Conservation (phyloP, 2,113 vertebrate species). For the Scomber colias region DNA sequence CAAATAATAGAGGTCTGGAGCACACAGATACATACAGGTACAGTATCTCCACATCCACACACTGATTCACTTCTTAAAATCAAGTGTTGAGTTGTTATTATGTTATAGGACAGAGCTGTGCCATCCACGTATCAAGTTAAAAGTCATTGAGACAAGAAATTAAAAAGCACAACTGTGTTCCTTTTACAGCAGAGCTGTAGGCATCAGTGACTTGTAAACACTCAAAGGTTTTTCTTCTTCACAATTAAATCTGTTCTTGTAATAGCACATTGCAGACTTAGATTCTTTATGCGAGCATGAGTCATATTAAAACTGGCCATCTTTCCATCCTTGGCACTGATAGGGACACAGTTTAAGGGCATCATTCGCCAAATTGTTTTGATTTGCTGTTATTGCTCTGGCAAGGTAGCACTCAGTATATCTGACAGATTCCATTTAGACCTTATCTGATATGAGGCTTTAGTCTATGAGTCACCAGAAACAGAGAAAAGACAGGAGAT, state of each 20-base stretch:
- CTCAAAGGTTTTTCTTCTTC: slow-evolving; percentile 40
- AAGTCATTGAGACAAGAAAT: slow-evolving; percentile 24
- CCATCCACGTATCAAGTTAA: slow-evolving; percentile 25
- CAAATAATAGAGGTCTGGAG: slow-evolving; percentile 63
- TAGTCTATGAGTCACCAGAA: slow-evolving; percentile 62
- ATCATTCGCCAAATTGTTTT: slow-evolving; percentile 66
- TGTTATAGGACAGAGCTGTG: slow-evolving; percentile 5
- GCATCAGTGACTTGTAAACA: slow-evolving; percentile 4
- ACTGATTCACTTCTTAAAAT: slow-evolving; percentile 7
- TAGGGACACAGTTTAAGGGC: slow-evolving; percentile 65
- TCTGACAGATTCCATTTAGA: slow-evolving; percentile 76
- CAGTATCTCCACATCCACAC: slow-evolving; percentile 19
- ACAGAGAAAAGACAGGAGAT: slow-evolving; percentile 44
- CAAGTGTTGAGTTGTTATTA: slow-evolving; percentile 36
- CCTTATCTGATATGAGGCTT: slow-evolving; percentile 63
- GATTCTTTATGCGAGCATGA: slow-evolving; percentile 46
- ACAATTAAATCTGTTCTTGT: slow-evolving; percentile 49
- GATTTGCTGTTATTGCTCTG: slow-evolving; percentile 72
- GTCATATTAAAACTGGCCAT: slow-evolving; percentile 50
- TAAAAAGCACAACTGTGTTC: slow-evolving; percentile 21
- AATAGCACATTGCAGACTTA: slow-evolving; percentile 14
- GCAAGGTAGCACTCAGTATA: slow-evolving; percentile 56
- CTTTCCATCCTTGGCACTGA: slow-evolving; percentile 40
- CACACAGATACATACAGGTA: slow-evolving; percentile 50
- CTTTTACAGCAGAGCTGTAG: slow-evolving; percentile 2